phyloP scores from a whole-genome alignment of 2,113 vertebrate genomes.

The Halcyon senegalensis region DNA sequence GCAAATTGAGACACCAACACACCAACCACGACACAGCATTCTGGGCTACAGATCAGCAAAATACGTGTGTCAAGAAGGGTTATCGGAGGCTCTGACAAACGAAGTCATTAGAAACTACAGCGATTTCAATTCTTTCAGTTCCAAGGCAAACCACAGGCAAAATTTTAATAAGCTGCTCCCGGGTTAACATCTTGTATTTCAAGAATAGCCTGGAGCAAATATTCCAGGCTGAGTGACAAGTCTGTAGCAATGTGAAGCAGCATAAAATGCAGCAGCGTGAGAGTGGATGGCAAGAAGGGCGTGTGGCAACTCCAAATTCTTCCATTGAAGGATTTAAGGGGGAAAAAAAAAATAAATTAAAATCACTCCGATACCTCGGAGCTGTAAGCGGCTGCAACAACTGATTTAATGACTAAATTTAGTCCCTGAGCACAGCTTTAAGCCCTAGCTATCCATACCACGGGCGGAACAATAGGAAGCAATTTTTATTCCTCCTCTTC shows the following conservation, averaged over 20 bases:
- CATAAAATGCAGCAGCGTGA: neutral
- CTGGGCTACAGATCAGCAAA: neutral
- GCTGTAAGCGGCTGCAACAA: neutral
- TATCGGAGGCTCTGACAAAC: neutral
- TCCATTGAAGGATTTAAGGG: neutral
- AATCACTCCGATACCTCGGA: neutral
- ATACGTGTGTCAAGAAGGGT: accelerated
- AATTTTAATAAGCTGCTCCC: constrained; percentile 7
- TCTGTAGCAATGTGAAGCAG: neutral
- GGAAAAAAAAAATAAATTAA: neutral
- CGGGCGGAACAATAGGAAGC: neutral
- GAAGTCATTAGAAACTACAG: neutral
- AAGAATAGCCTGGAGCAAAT: neutral
- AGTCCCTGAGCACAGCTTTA: neutral
- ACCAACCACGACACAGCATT: neutral
- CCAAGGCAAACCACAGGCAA: neutral
- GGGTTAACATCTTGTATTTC: constrained; percentile 21
- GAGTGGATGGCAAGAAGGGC: neutral
- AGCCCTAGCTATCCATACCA: neutral
- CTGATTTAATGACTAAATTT: neutral
- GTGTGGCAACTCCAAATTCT: neutral
- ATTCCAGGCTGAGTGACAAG: neutral
- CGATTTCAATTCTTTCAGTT: neutral
- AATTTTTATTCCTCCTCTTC: constrained; percentile 13
- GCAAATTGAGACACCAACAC: neutral